These are phyloP conservation scores for Takifugu flavidus DNA, from an alignment of 2,113 vertebrate species.

Conservation along the genomic window DNA sequence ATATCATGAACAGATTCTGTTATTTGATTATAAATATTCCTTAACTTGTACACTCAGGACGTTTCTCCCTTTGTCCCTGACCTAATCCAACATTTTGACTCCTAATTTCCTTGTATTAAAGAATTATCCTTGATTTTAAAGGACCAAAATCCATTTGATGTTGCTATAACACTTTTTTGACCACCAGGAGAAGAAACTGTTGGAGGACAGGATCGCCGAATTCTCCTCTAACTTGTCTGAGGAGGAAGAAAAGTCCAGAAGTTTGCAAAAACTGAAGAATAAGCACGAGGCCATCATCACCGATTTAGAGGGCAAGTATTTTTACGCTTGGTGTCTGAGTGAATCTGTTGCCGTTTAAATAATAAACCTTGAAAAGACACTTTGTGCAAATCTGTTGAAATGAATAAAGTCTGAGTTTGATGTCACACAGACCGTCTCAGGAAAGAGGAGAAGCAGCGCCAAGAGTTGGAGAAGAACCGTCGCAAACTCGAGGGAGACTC, in stretches of 20 bases:
- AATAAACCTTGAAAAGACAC: no score
- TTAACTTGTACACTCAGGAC: no score
- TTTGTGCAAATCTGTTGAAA: no score
- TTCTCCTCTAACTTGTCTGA: conserved; percentile 90
- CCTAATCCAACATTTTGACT: no score
- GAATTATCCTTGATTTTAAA: no score
- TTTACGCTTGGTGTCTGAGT: neutral
- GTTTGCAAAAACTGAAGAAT: conserved; percentile 94
- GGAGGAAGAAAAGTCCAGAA: conserved; percentile 97
- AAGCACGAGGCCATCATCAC: conserved; percentile 98
- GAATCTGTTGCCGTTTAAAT: neutral
- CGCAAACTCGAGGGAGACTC: conserved; percentile 95
- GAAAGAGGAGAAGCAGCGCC: conserved; percentile 89
- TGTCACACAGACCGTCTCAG: conserved; percentile 83
- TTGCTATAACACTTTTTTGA: neutral
- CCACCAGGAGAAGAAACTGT: conserved; percentile 89
- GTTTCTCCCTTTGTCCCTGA: no score
- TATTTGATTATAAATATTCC: no score
- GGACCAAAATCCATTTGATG: no score
- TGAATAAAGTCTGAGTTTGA: neutral
- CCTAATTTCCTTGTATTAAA: no score
- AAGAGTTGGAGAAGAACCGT: conserved; percentile 94
- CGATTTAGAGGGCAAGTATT: conserved; percentile 85
- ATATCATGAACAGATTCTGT: no score
- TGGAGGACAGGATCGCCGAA: conserved; percentile 91